Evolutionary conservation across 2,888 invertebrate species (phyloP).

Genomic region (Drosophila multiciliata): DNA sequence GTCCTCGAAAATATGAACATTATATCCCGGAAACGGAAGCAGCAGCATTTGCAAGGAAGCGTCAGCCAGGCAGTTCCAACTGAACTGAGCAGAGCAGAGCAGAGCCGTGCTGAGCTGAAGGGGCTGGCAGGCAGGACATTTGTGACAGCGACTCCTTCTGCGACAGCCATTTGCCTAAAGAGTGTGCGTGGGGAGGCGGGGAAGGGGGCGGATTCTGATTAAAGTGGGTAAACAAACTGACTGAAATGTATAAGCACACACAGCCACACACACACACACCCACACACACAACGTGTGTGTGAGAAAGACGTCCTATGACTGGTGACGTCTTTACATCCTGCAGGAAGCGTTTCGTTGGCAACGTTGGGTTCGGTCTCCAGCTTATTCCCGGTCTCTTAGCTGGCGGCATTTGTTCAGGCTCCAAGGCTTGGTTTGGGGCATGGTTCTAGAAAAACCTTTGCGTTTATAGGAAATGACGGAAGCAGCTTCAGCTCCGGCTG

Average conservation of each 20-base stretch:
- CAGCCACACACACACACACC: constrained; percentile 5
- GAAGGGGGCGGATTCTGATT: constrained; percentile 53
- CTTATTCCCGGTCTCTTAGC: constrained; percentile 9
- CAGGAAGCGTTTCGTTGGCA: constrained; percentile 65
- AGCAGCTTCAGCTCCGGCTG: constrained; percentile 67
- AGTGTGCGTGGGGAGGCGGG: not conserved
- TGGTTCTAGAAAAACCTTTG: constrained; percentile 43
- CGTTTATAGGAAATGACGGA: constrained; percentile 81
- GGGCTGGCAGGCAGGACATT: constrained; percentile 29
- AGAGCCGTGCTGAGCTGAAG: too few relatives aligned
- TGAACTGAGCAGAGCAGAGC: not conserved
- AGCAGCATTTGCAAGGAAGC: constrained; percentile 85
- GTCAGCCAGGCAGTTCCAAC: constrained; percentile 47
- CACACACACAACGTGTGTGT: not conserved
- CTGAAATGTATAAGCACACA: constrained; percentile 47
- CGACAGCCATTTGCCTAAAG: constrained; percentile 25
- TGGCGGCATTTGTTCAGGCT: constrained; percentile 20
- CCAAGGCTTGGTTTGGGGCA: not conserved
- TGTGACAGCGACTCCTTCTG: constrained; percentile 23
- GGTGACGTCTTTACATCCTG: constrained; percentile 70
- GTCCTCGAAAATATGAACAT: constrained; percentile 85
- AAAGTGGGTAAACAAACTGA: constrained; percentile 76
- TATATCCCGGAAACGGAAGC: constrained; percentile 85
- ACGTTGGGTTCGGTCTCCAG: constrained; percentile 30
- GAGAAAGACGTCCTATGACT: constrained; percentile 27